Conservation (phyloP, 2,888 invertebrate species). For the Synanthedon tipuliformis region DNA sequence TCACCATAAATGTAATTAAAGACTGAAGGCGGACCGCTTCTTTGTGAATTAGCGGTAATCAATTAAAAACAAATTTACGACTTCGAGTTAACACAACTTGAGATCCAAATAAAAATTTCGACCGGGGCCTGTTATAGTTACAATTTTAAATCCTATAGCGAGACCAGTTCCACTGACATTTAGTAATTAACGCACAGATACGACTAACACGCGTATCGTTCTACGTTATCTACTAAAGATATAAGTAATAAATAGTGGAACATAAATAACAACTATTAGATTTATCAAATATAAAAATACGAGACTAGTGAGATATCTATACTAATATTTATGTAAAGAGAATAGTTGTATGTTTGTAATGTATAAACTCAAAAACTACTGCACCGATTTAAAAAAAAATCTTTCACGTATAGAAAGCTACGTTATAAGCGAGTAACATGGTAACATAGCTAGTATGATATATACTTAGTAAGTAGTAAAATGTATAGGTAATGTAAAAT, state of each 20-base stretch:
- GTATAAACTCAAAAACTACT: too few species aligned
- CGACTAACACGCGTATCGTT: conserved; percentile 1
- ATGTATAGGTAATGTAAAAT: too few species aligned
- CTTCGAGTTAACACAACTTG: conserved; percentile 28
- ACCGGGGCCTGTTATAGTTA: conserved; percentile 40
- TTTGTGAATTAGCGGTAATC: conserved; percentile 54
- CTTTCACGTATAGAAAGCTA: too few species aligned
- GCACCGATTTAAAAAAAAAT: too few species aligned
- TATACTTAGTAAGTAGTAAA: too few species aligned
- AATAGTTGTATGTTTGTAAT: too few species aligned
- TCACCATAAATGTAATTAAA: conserved; percentile 54
- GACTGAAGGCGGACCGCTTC: conserved; percentile 40
- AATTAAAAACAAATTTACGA: conserved; percentile 54
- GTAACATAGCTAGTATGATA: too few species aligned
- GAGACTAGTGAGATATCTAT: too few species aligned
- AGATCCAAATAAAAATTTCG: conserved; percentile 33
- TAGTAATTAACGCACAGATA: conserved; percentile 16
- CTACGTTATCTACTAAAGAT: conserved; percentile 4
- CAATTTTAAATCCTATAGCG: conserved; percentile 40
- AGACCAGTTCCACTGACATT: conserved; percentile 24
- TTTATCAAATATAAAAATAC: background rate
- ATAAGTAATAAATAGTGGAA: conserved; percentile 6
- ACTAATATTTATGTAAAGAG: too few species aligned
- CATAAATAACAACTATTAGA: background rate
- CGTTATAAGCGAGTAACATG: too few species aligned